A percentile compares a stretch with the other conserved stretches of the same genome.
These are phyloP conservation scores for Lasiurus cinereus DNA, from an alignment of 2,113 vertebrate species.

Conservation along the genomic window DNA sequence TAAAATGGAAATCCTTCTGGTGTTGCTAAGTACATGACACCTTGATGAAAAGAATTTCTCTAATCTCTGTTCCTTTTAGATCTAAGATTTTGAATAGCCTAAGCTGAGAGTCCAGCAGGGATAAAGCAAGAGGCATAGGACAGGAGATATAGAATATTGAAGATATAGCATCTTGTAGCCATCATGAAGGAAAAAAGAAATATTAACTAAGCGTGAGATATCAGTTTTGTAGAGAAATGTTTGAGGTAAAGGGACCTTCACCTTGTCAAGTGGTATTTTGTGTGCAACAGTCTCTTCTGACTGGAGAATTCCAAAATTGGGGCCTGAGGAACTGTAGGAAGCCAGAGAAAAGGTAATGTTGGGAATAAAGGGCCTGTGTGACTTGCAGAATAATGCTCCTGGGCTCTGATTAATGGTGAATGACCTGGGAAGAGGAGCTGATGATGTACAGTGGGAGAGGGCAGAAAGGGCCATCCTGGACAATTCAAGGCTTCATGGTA, in stretches of 20 bases:
- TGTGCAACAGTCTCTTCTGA: not conserved
- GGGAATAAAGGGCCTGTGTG: not conserved
- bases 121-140: not conserved
- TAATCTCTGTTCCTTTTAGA: not conserved
- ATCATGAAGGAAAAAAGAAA: constrained; percentile 15
- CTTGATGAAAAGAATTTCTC: not conserved
- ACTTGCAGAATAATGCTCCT: not conserved
- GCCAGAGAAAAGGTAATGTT: not conserved
- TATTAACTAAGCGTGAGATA: not conserved
- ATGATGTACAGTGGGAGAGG: not conserved
- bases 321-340: not conserved
- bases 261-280: not conserved
- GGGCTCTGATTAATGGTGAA: not conserved
- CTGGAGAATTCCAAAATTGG: not conserved
- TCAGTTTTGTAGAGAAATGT: not conserved
- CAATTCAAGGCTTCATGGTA: not conserved
- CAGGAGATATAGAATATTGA: not conserved
- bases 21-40: not conserved
- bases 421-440: not conserved
- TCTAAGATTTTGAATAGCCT: not conserved
- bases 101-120: not conserved
- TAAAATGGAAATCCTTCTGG: not conserved
- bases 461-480: not conserved
- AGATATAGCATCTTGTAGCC: not conserved
- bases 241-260: not conserved